These are phyloP conservation scores for Serranus cabrilla DNA, from an alignment of 2,797 vertebrate genomes.

Conservation along the genomic window DNA sequence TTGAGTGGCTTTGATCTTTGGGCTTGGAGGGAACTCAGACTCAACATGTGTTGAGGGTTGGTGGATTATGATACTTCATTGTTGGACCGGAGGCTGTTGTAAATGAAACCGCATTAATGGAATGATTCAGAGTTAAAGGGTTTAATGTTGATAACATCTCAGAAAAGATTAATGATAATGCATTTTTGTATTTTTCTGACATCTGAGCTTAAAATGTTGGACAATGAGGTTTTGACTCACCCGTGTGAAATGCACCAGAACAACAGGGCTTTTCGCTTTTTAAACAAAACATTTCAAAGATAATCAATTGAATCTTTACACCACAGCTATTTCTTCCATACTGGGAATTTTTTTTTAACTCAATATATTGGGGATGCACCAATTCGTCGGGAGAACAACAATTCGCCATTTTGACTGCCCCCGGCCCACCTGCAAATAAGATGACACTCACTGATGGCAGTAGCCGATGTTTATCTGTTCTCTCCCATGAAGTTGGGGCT, in stretches of 20 bases:
- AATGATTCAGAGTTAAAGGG: background rate
- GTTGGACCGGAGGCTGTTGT: slow-evolving; percentile 6
- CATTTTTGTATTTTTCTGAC: background rate
- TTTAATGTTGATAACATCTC: slow-evolving; percentile 14
- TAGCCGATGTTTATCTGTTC: too few relatives aligned
- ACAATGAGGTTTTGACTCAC: background rate
- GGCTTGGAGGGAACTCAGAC: background rate
- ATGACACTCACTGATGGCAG: too few relatives aligned
- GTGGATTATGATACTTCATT: slow-evolving; percentile 12
- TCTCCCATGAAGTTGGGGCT: too few relatives aligned
- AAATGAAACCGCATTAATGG: slow-evolving; percentile 9
- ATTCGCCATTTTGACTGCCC: too few relatives aligned
- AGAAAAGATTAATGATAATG: background rate
- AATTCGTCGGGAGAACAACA: too few relatives aligned
- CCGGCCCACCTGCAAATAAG: too few relatives aligned
- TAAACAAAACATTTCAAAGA: background rate
- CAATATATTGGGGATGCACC: too few relatives aligned
- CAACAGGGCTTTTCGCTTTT: background rate
- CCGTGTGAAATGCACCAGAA: background rate
- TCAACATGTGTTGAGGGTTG: slow-evolving; percentile 26
- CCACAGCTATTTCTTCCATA: too few relatives aligned
- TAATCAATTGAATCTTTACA: too few relatives aligned
- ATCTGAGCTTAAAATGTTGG: background rate
- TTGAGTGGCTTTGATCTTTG: background rate
- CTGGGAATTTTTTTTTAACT: too few relatives aligned